These are phyloP conservation scores for Irena cyanogastra DNA, from an alignment of 2,113 vertebrate genomes.

Conservation along the genomic window DNA sequence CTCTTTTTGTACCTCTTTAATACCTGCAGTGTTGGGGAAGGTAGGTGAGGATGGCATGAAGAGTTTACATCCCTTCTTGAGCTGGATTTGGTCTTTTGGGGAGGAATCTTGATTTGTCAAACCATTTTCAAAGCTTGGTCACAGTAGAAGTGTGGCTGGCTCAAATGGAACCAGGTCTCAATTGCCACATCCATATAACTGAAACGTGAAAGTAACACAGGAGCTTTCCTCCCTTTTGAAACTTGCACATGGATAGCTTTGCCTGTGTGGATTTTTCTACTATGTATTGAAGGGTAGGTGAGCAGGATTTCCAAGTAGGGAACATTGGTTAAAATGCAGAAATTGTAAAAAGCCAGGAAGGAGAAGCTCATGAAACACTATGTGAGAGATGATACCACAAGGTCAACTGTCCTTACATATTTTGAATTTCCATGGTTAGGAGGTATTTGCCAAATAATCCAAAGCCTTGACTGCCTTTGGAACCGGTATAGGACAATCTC, in stretches of 20 bases:
- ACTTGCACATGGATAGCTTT: not conserved
- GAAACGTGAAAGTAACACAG: not conserved
- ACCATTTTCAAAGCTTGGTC: not conserved
- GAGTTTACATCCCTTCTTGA: not conserved
- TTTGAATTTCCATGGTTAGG: not conserved
- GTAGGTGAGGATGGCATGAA: not conserved
- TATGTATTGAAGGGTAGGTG: accelerated
- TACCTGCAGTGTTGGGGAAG: not conserved
- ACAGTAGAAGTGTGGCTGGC: not conserved
- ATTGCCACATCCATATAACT: not conserved
- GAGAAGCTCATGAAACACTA: not conserved
- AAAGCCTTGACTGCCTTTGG: not conserved
- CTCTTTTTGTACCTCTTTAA: not conserved
- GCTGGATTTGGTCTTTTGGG: not conserved
- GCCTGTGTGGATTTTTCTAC: not conserved
- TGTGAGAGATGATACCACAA: not conserved
- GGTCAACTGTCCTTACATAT: not conserved
- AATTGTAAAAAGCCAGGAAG: not conserved
- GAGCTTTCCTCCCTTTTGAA: not conserved
- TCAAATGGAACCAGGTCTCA: not conserved
- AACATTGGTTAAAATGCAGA: not conserved
- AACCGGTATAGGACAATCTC: not conserved
- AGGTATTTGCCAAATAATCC: not conserved
- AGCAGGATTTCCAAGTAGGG: not conserved
- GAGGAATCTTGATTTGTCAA: not conserved